These are phyloP conservation scores for Drosophila phalerata DNA, from an alignment of 2,888 invertebrate species.

Conservation along the genomic window DNA sequence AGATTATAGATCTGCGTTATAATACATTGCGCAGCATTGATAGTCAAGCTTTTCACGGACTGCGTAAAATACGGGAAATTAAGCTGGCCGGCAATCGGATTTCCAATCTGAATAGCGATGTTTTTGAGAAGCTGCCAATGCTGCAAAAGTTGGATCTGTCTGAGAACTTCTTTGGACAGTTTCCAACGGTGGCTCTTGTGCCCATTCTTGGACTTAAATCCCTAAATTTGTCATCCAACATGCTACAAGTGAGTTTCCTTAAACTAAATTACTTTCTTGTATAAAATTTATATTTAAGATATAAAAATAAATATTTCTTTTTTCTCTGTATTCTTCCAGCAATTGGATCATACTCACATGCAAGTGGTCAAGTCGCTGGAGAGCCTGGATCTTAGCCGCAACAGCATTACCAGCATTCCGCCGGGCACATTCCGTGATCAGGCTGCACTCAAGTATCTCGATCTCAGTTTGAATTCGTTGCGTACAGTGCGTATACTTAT, in stretches of 20 bases:
- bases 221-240: constrained; percentile 93
- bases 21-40: constrained; percentile 92
- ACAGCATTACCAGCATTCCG: constrained; percentile 92
- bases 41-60: constrained; percentile 90
- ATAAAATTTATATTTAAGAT: no score
- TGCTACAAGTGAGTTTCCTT: constrained; percentile 89
- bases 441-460: constrained; percentile 90
- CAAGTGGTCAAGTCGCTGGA: constrained; percentile 89
- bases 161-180: constrained; percentile 93
- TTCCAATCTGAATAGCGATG: constrained; percentile 93
- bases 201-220: constrained; percentile 90
- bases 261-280: no score
- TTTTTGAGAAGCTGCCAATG: constrained; percentile 91
- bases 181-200: constrained; percentile 92
- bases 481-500: constrained; percentile 90
- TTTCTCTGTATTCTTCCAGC: constrained; percentile 86
- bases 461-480: constrained; percentile 94
- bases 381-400: constrained; percentile 93
- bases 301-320: no score
- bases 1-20: constrained; percentile 91
- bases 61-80: constrained; percentile 89
- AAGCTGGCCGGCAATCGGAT: constrained; percentile 92
- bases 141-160: constrained; percentile 93
- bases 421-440: constrained; percentile 93
- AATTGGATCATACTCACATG: constrained; percentile 91